A percentile compares a stretch with the other conserved stretches of the same genome.
Conservation (phyloP, 1,140 invertebrate genomes). For the Dendroctonus ponderosae region DNA sequence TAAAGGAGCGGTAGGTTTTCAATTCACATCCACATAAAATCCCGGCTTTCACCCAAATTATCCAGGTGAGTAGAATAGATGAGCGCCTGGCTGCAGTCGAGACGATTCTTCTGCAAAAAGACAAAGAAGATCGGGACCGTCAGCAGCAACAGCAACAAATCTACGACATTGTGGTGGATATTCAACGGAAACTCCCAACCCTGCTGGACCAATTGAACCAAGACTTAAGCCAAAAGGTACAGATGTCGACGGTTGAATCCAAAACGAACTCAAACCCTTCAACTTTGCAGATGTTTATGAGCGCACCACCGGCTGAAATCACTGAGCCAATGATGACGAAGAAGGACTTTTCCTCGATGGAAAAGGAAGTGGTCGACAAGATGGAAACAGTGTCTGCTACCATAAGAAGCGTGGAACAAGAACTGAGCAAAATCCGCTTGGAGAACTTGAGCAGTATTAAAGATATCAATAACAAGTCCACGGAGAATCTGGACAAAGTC, state of each 20-base stretch:
- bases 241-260: neutral
- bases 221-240: conserved; percentile 42
- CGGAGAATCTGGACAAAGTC: conserved; percentile 44
- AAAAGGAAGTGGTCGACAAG: conserved; percentile 58
- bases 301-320: conserved; percentile 33
- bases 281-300: conserved; percentile 20
- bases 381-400: conserved; percentile 56
- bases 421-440: conserved; percentile 51
- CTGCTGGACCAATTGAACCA: conserved; percentile 49
- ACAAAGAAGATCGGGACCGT: conserved; percentile 64
- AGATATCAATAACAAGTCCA: conserved; percentile 42
- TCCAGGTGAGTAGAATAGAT: conserved; percentile 59
- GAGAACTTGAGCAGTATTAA: conserved; percentile 44
- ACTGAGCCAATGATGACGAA: conserved; percentile 44
- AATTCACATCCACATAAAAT: too few relatives aligned
- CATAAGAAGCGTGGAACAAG: conserved; percentile 56
- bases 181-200: conserved; percentile 62
- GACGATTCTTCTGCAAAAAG: conserved; percentile 65
- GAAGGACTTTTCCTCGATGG: conserved; percentile 52
- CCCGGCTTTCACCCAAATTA: neutral
- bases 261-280: neutral
- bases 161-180: conserved; percentile 62
- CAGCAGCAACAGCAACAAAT: conserved; percentile 68
- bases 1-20: conserved; percentile 51
- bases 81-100: conserved; percentile 69